Evolutionary conservation across 2,888 invertebrate genomes (phyloP).

Genomic region (Drosophila neotestacea): DNA sequence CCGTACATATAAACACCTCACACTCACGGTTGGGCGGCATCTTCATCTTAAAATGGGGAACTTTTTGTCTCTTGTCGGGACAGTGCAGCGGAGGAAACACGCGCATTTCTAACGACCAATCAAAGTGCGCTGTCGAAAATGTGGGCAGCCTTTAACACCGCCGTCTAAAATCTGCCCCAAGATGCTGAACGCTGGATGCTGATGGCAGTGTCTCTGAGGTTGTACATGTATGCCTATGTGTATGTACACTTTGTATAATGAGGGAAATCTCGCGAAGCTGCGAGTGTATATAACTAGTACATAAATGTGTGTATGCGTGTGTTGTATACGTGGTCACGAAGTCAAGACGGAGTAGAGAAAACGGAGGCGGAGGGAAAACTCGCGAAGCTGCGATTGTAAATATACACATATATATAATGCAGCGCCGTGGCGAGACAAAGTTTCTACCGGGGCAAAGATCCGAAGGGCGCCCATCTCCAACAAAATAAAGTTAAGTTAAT

Average conservation of each 20-base stretch:
- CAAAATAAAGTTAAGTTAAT: no score
- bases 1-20: background rate
- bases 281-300: background rate
- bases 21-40: constrained; percentile 8
- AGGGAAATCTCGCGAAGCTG: constrained; percentile 61
- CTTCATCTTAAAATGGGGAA: constrained; percentile 25
- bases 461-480: no score
- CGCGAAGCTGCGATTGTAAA: no score
- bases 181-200: constrained; percentile 13
- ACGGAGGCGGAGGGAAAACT: background rate
- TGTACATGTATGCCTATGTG: constrained; percentile 2
- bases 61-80: constrained; percentile 21
- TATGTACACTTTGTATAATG: constrained; percentile 37
- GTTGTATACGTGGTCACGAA: background rate
- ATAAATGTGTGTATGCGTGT: background rate
- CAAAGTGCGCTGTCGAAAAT: constrained; percentile 52
- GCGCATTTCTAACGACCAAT: constrained; percentile 61
- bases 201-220: constrained; percentile 12
- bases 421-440: no score
- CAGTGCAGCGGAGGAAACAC: constrained; percentile 33
- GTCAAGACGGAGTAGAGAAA: constrained; percentile 42
- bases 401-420: no score
- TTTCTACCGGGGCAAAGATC: no score
- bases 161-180: constrained; percentile 18
- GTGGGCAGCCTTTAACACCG: constrained; percentile 33